phyloP scores from a whole-genome alignment of 2,888 invertebrate genomes.

The Drosophila phalerata region DNA sequence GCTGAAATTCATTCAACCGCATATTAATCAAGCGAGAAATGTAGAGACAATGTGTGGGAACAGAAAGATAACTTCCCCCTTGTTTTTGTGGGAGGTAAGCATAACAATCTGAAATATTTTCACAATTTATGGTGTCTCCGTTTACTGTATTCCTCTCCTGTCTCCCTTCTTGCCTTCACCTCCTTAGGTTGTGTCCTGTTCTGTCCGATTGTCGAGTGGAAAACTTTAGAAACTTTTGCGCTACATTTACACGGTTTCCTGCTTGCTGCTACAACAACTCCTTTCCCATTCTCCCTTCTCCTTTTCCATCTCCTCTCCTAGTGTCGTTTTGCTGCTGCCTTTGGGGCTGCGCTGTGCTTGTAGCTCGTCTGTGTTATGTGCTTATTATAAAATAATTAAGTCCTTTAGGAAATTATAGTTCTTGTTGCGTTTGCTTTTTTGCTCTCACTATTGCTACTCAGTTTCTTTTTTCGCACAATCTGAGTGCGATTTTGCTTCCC shows the following conservation, averaged over 20 bases:
- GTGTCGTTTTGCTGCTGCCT: slow-evolving; percentile 18
- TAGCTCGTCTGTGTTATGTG: slow-evolving; percentile 69
- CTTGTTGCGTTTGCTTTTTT: slow-evolving; percentile 54
- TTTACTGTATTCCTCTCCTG: slow-evolving; percentile 8
- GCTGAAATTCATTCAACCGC: slow-evolving; percentile 39
- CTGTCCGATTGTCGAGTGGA: slow-evolving; percentile 54
- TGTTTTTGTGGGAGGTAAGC: slow-evolving; percentile 22
- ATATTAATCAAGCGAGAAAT: slow-evolving; percentile 16
- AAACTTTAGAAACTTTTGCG: slow-evolving; percentile 69
- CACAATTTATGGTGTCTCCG: slow-evolving; percentile 60
- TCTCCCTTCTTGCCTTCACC: not conserved
- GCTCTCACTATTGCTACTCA: slow-evolving; percentile 31
- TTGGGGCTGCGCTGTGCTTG: slow-evolving; percentile 36
- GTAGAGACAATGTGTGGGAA: not conserved
- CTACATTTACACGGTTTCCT: slow-evolving; percentile 69
- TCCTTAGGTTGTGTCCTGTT: slow-evolving; percentile 14
- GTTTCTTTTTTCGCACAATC: slow-evolving; percentile 47
- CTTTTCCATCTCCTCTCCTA: not conserved
- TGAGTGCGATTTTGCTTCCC: slow-evolving; percentile 32
- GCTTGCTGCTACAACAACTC: slow-evolving; percentile 21
- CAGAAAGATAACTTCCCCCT: not conserved
- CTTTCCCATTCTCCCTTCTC: not conserved
- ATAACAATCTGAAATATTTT: slow-evolving; percentile 66
- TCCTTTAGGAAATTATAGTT: slow-evolving; percentile 82
- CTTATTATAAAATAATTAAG: slow-evolving; percentile 84